Evolutionary conservation across 2,113 vertebrate species (phyloP), one percentile per base, ranked within the genome.

Genomic region (Otus sunia): DNA sequence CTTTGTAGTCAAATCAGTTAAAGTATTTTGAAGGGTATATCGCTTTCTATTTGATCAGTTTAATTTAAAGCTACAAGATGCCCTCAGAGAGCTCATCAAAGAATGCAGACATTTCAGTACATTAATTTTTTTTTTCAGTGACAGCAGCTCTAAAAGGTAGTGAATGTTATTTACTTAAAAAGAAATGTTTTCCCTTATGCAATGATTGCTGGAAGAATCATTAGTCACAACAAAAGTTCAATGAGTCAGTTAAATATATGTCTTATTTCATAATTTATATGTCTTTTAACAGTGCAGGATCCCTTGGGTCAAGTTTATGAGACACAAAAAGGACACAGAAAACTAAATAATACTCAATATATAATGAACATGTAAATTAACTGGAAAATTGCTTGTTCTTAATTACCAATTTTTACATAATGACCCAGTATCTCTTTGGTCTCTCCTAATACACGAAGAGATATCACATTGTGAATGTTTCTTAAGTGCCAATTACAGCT

Each of bases 331-430:
- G 39, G 53, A 96, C 60, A 92, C 11, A 59, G 86, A 97, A 97
- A 97, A 21, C 63, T 90, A 97, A 97, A 90, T 97, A 97, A 96
- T 95, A 97, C 94, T 97, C 80, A 91, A 95, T 97, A 95, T 90
- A 94, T 93, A 96, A 97, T 94, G 87, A 97, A 95, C 69, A 94
- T 93, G 91, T 58, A 97, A 97, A 97, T 97, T 97, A 97, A 96
- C 92, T 95, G 68, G 89, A 92, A 96, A 97, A 97, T 97, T 64
- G 12, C 45, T 97, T 92, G 72, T 60, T 89, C 64, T 97, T 98
- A 97, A 97, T 97, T 96, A 94, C 73, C 73, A 94, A 86, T 95
- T 95, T 98, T 98, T 97, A 88, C 92, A 95, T 97, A 98, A 98
- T 95, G 74, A 93, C 52, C 80, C 66, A 92, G 66, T 77, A 96